phyloP scores from a whole-genome alignment of 1,140 invertebrate genomes.

The Venturia canescens region DNA sequence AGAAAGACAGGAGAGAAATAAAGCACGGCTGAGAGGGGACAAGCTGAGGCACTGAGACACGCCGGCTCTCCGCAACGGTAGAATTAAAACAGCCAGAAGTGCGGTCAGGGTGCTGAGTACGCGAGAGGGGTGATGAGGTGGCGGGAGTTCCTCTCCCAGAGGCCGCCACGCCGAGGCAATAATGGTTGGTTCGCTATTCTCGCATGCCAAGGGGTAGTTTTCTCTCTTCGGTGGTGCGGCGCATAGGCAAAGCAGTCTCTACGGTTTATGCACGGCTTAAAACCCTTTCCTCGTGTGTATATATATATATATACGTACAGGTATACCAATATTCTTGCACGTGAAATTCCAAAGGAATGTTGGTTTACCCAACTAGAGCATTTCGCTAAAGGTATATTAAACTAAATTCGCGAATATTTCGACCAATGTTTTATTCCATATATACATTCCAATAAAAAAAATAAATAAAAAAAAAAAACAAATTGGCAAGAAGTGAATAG shows the following conservation, averaged over 20 bases:
- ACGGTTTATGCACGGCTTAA: constrained; percentile 60
- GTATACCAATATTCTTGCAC: constrained; percentile 7
- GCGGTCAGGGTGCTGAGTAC: constrained; percentile 4
- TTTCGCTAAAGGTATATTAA: neutral
- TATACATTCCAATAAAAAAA: no score
- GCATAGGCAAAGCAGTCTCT: constrained; percentile 51
- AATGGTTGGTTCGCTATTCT: constrained; percentile 66
- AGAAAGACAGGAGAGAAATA: neutral
- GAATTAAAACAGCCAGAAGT: constrained; percentile 11
- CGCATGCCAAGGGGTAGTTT: constrained; percentile 68
- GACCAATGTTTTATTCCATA: no score
- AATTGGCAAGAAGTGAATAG: neutral
- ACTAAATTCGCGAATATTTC: no score
- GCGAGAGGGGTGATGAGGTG: constrained; percentile 16
- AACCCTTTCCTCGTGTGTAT: constrained; percentile 36
- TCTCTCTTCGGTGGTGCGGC: constrained; percentile 45
- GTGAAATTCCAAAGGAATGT: neutral
- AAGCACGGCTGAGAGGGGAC: neutral
- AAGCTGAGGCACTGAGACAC: constrained; percentile 29
- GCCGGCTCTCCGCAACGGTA: constrained; percentile 10
- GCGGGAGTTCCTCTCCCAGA: constrained; percentile 21
- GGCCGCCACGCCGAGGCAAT: constrained; percentile 52
- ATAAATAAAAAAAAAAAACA: neutral
- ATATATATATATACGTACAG: neutral
- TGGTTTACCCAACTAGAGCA: neutral